Evolutionary conservation across 2,888 invertebrate species (phyloP).

Genomic region (Mythimna impura): DNA sequence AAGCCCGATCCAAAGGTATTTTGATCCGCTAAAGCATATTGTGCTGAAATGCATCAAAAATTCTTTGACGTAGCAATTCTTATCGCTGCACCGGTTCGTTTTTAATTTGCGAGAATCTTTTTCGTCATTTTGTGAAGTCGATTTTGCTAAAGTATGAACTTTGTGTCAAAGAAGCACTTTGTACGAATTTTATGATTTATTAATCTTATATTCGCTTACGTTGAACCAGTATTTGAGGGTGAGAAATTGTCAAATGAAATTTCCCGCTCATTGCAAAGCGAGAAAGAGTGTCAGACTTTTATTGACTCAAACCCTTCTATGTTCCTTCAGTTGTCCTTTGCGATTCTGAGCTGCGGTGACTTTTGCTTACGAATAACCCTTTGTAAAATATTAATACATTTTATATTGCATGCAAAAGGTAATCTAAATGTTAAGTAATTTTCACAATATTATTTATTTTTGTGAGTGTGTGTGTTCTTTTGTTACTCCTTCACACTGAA

Average conservation of each 20-base stretch:
- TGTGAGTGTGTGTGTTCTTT: no score
- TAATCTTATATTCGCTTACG: not conserved
- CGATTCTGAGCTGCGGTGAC: no score
- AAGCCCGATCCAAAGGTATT: conserved; percentile 62
- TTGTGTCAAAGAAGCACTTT: conserved; percentile 31
- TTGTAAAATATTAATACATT: conserved; percentile 1
- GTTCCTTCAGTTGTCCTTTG: no score
- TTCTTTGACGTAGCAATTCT: conserved; percentile 64
- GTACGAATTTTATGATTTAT: conserved; percentile 9
- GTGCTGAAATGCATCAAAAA: conserved; percentile 68
- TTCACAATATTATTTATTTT: no score
- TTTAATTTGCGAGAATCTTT: conserved; percentile 54
- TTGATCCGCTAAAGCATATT: conserved; percentile 66
- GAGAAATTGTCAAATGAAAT: no score
- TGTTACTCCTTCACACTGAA: no score
- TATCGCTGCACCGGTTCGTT: conserved; percentile 53
- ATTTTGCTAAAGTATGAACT: conserved; percentile 23
- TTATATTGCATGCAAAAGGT: no score
- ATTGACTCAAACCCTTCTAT: no score
- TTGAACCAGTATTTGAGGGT: not conserved
- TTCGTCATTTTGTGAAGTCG: conserved; percentile 42
- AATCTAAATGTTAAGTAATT: not conserved
- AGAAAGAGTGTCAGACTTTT: no score
- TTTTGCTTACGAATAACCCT: not conserved
- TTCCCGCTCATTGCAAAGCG: no score